Evolutionary conservation across 2,797 vertebrate species (phyloP), one percentile per base, ranked within the genome.

Genomic region (Pteropus rufus): DNA sequence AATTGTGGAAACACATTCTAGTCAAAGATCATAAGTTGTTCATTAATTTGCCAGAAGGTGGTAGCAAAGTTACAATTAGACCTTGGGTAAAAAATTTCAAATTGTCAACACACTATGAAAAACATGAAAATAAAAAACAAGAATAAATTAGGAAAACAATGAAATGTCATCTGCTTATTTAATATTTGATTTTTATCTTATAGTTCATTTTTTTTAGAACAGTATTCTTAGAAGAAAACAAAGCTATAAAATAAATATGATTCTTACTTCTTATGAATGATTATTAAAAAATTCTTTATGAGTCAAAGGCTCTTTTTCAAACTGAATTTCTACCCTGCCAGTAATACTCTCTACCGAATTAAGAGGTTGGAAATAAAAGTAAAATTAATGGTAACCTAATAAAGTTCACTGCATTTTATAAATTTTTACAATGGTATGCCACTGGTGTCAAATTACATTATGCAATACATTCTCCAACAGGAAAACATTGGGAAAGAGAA

Each of bases 31-130:
- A 46, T 54, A 41, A 64, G 90, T 34, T 84, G 72, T 95, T 96
- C 77, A 58, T 75, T 12, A 7, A 83, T 93, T 36, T 89, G 58
- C 96, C 98, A 98, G 97, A 82, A 98, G 98, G 97, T 98, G 98
- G 98, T 98, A 98, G 98, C 97, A 98, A 97, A 44, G 84, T 93
- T 87, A 96, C 93, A 94, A 67, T 81, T 56, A 96, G 88, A 81
- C 58, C n/a, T 58, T 75, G 49, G 56, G 46, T 96, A 44, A 82
- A 44, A 70, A 82, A 2, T 73, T 73, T 65, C 62, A 70, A 34
- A 49, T 4, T 54, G 16, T 64, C 36, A 84, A 5, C 41, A 41
- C 24, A 31, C 64, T n/a, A 2, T 79, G 88, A 89, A 88, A 83
- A 88, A 5, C n/a, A 84, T 19, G n/a, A 60, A 94, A 95, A 36